Base-by-base conservation (phyloP, 2,797 vertebrate genomes). In the Myripristis jacobus region DNA sequence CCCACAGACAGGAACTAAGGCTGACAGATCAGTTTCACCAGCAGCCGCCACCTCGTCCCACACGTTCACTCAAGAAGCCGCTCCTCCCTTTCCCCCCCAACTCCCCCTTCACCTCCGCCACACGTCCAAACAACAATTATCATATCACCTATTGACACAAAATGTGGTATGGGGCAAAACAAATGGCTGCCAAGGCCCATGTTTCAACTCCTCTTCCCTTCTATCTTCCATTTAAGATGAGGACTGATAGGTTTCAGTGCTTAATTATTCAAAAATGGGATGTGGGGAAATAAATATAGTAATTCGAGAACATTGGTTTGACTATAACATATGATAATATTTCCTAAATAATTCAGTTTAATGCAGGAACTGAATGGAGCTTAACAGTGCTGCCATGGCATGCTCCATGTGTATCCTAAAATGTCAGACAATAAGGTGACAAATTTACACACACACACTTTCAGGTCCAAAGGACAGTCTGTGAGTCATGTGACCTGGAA, bases 1-100 rank as follows among this genome's bases (percentile, higher is more conserved):
- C 85, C 84, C 77, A 72, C 75, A 52, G 68, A 87, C 61, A 83
- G 80, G 85, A 90, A 84, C 79, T 81, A 56, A 38, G 79, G 24
- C 82, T 85, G 78, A 88, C 51, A 74, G 84, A 88, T 91, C 75
- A 47, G 81, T 81, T 88, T 88, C 85, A 79, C 61, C 59, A 11
- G 69, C 80, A 70, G 41, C 66, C 54, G n/a, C 48, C 55, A 1
- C 52, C 53, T n/a, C 46, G 12, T 41, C 21, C n/a, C 55, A 3
- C 41, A 36, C 55, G 22, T 13, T 41, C 15, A 2, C 9, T 11
- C 19, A 22, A 50, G 11, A 27, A 27, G 4, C 16, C 1, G 12
- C 54, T n/a, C 50, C 34, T 31, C n/a, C 46, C 6, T 12, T 19
- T 29, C 46, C 73, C 24, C 25, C 52, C 43, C 57, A 68, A 22